A percentile compares a stretch with the other conserved stretches of the same genome.
Conservation (phyloP, 2,888 invertebrate genomes). For the Shargacucullia verbasci region DNA sequence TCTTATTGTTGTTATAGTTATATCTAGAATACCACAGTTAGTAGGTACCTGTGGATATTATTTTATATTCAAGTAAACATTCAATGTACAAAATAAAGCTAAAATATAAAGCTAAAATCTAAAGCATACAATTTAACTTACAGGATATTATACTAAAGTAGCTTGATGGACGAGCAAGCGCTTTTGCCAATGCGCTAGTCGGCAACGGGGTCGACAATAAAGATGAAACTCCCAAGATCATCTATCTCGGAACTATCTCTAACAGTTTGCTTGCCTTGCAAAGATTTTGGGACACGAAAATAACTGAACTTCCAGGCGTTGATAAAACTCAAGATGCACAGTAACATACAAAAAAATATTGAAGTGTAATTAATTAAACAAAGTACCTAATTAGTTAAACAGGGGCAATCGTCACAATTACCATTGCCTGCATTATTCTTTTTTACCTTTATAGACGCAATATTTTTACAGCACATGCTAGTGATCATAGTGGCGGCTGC, state of each 20-base stretch:
- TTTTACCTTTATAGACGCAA: too few species aligned
- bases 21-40: too few species aligned
- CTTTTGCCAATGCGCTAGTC: conserved; percentile 24
- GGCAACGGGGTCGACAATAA: conserved; percentile 29
- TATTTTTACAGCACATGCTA: too few species aligned
- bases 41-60: not conserved
- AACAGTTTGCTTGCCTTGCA: conserved; percentile 36
- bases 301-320: conserved; percentile 13
- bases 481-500: too few species aligned
- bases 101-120: not conserved
- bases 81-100: too few species aligned
- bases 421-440: too few species aligned
- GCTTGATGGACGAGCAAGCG: conserved; percentile 14
- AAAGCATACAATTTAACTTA: conserved; percentile 23
- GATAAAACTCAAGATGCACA: too few species aligned
- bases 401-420: too few species aligned
- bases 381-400: too few species aligned
- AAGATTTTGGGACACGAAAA: conserved; percentile 46
- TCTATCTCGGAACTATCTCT: conserved; percentile 42
- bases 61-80: not conserved
- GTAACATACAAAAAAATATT: too few species aligned
- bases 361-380: too few species aligned
- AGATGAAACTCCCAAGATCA: conserved; percentile 35
- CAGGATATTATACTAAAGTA: conserved; percentile 15
- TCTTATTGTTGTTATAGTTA: too few species aligned